A percentile compares a stretch with the other conserved stretches of the same genome.
Evolutionary conservation across 2,797 vertebrate genomes (phyloP).

Genomic region (Rachycentron canadum): DNA sequence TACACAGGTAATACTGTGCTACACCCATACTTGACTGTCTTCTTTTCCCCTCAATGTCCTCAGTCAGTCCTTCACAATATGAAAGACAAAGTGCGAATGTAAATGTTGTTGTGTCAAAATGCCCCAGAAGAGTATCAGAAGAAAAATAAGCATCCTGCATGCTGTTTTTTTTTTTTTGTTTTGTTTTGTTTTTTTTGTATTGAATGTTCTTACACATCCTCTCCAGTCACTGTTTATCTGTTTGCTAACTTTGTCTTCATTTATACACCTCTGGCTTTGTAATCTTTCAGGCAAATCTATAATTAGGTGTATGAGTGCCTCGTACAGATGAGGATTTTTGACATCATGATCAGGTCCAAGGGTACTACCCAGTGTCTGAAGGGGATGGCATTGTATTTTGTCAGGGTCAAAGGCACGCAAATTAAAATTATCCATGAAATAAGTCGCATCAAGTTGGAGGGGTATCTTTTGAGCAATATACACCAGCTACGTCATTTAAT

Average conservation of each 20-base stretch:
- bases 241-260: no score
- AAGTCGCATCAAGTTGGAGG: not conserved
- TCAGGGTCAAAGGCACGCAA: not conserved
- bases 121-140: not conserved
- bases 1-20: conserved; percentile 89
- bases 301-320: not conserved
- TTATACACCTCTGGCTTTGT: no score
- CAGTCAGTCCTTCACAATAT: not conserved
- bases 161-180: not conserved
- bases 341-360: not conserved
- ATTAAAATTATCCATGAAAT: not conserved
- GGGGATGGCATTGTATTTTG: not conserved
- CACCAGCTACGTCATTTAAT: not conserved
- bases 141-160: not conserved
- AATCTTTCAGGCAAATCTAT: not conserved
- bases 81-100: conserved; percentile 11
- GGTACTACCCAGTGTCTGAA: not conserved
- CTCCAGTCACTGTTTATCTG: no score
- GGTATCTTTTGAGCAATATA: not conserved
- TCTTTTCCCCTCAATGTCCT: not conserved
- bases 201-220: no score
- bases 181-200: no score
- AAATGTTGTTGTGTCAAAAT: conserved; percentile 21
- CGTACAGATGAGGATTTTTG: no score
- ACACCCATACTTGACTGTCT: not conserved